Evolutionary conservation across 2,113 vertebrate species (phyloP).

Genomic region (Atractosteus spatula): DNA sequence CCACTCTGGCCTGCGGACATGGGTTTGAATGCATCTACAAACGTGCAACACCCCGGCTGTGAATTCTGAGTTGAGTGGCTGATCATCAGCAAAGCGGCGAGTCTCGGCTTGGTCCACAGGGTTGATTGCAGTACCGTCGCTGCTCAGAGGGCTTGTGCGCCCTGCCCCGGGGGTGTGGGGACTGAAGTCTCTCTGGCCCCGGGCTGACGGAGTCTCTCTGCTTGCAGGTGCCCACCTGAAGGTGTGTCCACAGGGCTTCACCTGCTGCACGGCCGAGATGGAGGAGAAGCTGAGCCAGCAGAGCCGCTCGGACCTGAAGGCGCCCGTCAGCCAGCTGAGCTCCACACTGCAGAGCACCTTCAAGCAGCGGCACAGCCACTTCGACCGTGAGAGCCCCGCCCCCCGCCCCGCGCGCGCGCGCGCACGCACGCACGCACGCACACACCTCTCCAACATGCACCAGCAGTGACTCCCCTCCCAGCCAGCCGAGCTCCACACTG

Average conservation of each 20-base stretch:
- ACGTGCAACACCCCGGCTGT: too few species aligned
- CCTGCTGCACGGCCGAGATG: conserved; percentile 97
- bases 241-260: conserved; percentile 87
- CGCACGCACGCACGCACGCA: conserved; percentile 37
- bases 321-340: conserved; percentile 77
- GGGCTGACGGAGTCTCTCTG: neutral
- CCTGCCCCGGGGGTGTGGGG: too few species aligned
- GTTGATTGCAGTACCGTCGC: too few species aligned
- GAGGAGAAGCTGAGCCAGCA: conserved; percentile 92
- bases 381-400: conserved; percentile 66
- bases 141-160: too few species aligned
- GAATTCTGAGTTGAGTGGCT: too few species aligned
- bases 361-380: conserved; percentile 84
- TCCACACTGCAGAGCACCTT: conserved; percentile 81
- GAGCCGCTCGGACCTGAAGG: conserved; percentile 87
- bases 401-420: conserved; percentile 14
- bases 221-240: conserved; percentile 84
- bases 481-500: conserved; percentile 78
- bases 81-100: too few species aligned
- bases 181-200: neutral
- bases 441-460: too few species aligned
- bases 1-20: too few species aligned
- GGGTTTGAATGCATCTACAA: too few species aligned
- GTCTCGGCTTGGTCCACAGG: too few species aligned
- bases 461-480: too few species aligned